Evolutionary conservation across 2,888 invertebrate species (phyloP), one percentile per base, ranked within the genome.

Genomic region (Pandemis cinnamomeana): DNA sequence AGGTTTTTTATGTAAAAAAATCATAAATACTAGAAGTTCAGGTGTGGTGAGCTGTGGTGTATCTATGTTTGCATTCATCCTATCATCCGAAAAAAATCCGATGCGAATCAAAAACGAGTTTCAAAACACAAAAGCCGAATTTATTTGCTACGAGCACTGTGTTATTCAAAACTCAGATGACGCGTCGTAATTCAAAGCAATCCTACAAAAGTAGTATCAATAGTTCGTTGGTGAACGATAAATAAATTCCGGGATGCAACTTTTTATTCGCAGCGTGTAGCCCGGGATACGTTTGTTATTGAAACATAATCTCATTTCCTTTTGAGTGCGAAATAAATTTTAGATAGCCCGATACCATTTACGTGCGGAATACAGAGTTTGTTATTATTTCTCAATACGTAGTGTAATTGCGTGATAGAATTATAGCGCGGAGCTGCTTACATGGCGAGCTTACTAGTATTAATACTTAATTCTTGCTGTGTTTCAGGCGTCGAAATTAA

Each of bases 281-380:
- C 77, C 75, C 79, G 80, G 86, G 83, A 85, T 86, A 85, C 81
- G 85, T 85, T 85, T 88, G 90, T 88, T 89, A 89, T 89, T 87
- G 87, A 86, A 88, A 87, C 83, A 87, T 89, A 89, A 89, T 89
- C 87, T 83, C 84, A 86, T 90, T 89, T 88, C 85, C 85, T 83
- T 84, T 86, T 84, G 83, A 85, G 85, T 82, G 84, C 80, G 81
- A 88, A 88, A 89, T 87, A 89, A 86, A 89, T 87, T 87, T 88
- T 85, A 81, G 87, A 84, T 82, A 79, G 75, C 77, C 58, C 80
- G 84, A 86, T 84, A 83, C 80, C 67, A 42, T 61, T 61, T 78
- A 79, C 78, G 81, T 75, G 76, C 73, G 73, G 62, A 71, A 70
- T 71, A 53, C 72, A 69, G 62, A 62, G 69, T 51, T 68, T 8